phyloP scores from a whole-genome alignment of 1,140 invertebrate species.

The Drosophila prosaltans region DNA sequence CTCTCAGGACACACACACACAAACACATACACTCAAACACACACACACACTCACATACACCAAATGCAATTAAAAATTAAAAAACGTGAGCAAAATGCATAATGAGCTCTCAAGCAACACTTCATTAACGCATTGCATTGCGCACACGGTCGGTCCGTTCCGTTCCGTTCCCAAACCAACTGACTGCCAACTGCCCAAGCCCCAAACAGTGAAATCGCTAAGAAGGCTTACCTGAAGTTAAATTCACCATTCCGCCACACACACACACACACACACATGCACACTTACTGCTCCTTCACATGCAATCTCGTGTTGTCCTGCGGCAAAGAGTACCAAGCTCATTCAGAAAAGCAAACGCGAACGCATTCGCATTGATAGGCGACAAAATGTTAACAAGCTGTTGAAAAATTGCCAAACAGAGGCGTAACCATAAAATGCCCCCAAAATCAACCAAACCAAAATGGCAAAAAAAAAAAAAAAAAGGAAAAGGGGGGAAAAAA shows the following conservation, averaged over 20 bases:
- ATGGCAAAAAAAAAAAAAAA: conserved; percentile 6
- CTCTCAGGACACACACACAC: conserved; percentile 44
- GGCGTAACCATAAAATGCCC: conserved; percentile 55
- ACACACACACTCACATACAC: background rate
- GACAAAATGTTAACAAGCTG: conserved; percentile 81
- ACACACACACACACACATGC: conserved; percentile 2
- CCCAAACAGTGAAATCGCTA: background rate
- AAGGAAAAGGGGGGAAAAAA: background rate
- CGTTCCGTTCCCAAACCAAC: no score
- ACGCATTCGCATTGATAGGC: conserved; percentile 59
- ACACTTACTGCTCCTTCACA: conserved; percentile 5
- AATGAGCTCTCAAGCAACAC: conserved; percentile 77
- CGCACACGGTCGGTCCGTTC: background rate
- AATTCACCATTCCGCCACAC: conserved; percentile 1
- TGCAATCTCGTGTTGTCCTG: conserved; percentile 2
- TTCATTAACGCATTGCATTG: conserved; percentile 76
- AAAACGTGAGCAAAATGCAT: conserved; percentile 78
- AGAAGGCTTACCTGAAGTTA: conserved; percentile 32
- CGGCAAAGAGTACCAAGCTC: background rate
- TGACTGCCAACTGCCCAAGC: no score
- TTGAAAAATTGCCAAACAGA: conserved; percentile 76
- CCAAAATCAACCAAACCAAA: conserved; percentile 21
- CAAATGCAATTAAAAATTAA: conserved; percentile 76
- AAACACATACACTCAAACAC: no score
- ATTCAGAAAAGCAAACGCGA: background rate